These are phyloP conservation scores for Bemisia tabaci DNA, from an alignment of 1,140 invertebrate genomes.

Conservation along the genomic window DNA sequence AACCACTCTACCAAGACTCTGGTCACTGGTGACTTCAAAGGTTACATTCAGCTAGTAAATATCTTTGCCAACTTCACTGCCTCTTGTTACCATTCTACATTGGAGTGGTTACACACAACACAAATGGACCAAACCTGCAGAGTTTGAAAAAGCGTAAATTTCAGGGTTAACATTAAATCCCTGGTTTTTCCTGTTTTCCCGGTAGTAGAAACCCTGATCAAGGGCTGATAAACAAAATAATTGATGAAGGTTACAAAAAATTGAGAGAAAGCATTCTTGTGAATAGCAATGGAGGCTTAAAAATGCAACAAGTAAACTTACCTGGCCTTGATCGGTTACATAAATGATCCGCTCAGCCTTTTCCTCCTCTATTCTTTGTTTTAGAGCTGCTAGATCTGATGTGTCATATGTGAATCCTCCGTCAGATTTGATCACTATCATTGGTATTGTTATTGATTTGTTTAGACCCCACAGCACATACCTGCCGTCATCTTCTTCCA, in stretches of 20 bases:
- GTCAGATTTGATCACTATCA: slow-evolving; percentile 95
- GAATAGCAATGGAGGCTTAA: slow-evolving; percentile 9
- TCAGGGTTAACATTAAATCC: no score
- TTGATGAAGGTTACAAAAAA: background rate
- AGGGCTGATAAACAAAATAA: background rate
- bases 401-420: slow-evolving; percentile 99
- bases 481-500: slow-evolving; percentile 84
- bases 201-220: no score
- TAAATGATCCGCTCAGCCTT: slow-evolving; percentile 86
- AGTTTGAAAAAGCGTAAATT: no score
- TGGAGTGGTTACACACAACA: no score
- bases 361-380: slow-evolving; percentile 77
- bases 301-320: slow-evolving; percentile 38
- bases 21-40: no score
- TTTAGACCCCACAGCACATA: slow-evolving; percentile 60
- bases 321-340: slow-evolving; percentile 88
- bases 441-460: slow-evolving; percentile 45
- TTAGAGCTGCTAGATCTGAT: slow-evolving; percentile 88
- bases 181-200: no score
- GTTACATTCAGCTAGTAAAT: no score
- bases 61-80: no score
- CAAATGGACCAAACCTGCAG: no score
- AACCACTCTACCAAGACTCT: no score
- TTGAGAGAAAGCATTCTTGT: slow-evolving; percentile 4
- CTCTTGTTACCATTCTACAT: no score